Evolutionary conservation across 1,140 invertebrate species (phyloP).

Genomic region (Macrotrachela quadricornifera): DNA sequence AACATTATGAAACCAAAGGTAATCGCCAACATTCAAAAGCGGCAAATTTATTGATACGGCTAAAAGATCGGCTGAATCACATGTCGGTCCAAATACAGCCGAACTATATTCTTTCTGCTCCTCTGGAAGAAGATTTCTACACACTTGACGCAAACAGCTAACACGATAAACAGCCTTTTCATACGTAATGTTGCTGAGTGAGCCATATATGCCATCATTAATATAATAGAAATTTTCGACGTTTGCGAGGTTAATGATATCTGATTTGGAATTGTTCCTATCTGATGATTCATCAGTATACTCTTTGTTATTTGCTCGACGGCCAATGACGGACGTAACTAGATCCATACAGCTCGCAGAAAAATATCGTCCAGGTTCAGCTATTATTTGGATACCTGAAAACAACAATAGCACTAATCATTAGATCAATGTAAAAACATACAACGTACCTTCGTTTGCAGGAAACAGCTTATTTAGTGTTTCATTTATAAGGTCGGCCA

Average conservation of each 20-base stretch:
- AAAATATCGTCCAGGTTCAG: conserved; percentile 45
- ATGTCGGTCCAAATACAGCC: conserved; percentile 75
- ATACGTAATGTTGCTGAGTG: conserved; percentile 85
- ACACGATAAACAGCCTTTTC: conserved; percentile 40
- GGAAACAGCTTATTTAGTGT: conserved; percentile 62
- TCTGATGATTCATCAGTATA: too few species aligned
- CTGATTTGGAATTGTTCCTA: too few species aligned
- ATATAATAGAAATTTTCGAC: conserved; percentile 47
- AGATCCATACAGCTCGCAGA: too few species aligned
- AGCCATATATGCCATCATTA: conserved; percentile 93
- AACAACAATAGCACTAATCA: too few species aligned
- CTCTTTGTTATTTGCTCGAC: too few species aligned
- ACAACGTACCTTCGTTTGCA: too few species aligned
- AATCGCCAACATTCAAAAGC: conserved; percentile 52
- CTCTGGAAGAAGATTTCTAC: too few species aligned
- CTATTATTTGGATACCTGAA: too few species aligned
- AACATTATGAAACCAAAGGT: conserved; percentile 70
- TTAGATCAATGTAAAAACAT: too few species aligned
- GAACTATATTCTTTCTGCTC: conserved; percentile 9
- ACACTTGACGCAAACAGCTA: too few species aligned
- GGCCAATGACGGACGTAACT: too few species aligned
- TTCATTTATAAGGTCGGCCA: conserved; percentile 25
- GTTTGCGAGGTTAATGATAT: too few species aligned
- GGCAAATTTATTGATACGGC: conserved; percentile 45
- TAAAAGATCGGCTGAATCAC: conserved; percentile 72